These are phyloP conservation scores for Drosophila ficusphila DNA, from an alignment of 1,140 invertebrate genomes.

Conservation along the genomic window DNA sequence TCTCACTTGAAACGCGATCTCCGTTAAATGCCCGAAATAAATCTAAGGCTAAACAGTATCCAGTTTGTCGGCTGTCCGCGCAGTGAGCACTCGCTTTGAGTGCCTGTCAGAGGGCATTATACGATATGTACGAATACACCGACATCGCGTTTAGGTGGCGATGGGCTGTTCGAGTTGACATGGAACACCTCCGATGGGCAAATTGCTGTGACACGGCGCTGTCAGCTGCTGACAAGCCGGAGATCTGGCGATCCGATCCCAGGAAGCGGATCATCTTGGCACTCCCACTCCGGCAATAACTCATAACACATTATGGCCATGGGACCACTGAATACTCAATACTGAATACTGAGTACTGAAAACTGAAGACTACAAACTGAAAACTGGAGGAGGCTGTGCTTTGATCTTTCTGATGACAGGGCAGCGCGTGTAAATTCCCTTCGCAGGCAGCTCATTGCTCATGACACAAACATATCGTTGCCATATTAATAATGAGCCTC, in stretches of 20 bases:
- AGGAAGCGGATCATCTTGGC: constrained; percentile 70
- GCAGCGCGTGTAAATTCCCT: constrained; percentile 65
- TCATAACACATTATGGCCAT: constrained; percentile 77
- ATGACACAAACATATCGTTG: constrained; percentile 76
- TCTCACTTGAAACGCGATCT: constrained; percentile 69
- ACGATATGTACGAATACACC: constrained; percentile 1
- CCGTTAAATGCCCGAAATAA: constrained; percentile 77
- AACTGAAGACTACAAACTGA: too few relatives aligned
- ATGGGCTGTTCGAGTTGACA: constrained; percentile 21
- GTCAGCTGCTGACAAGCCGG: constrained; percentile 81
- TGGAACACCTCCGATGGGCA: constrained; percentile 64
- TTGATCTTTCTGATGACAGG: constrained; percentile 70
- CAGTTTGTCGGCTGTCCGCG: constrained; percentile 22
- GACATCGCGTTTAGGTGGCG: constrained; percentile 51
- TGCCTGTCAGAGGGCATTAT: constrained; percentile 61
- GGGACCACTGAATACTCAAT: too few relatives aligned
- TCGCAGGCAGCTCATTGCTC: constrained; percentile 47
- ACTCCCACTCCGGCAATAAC: constrained; percentile 55
- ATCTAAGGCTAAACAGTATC: constrained; percentile 73
- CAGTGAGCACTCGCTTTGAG: constrained; percentile 72
- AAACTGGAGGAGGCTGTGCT: constrained; percentile 53
- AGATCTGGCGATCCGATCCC: constrained; percentile 38
- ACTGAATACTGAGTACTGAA: too few relatives aligned
- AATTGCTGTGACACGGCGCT: constrained; percentile 80
- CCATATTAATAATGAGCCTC: constrained; percentile 81